Percentiles rank a stretch among this genome's conserved stretches.
phyloP scores from a whole-genome alignment of 2,113 vertebrate genomes.

The Pelecanoides urinatrix region DNA sequence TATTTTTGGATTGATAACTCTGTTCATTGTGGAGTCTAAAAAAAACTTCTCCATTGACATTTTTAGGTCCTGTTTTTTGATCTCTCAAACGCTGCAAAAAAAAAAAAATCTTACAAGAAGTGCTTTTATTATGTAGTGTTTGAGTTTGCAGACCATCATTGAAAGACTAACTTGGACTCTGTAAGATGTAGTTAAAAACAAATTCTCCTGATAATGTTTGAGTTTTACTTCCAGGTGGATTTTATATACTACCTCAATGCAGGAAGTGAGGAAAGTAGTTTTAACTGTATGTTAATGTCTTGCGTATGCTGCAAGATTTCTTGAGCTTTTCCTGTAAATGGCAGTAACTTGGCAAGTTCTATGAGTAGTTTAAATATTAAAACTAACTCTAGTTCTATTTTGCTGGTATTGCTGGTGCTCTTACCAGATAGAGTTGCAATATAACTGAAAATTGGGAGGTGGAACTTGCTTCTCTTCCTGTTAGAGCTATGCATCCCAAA shows the following conservation, averaged over 20 bases:
- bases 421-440: not conserved
- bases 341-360: not conserved
- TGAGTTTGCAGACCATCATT: not conserved
- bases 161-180: not conserved
- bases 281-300: not conserved
- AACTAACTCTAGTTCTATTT: not conserved
- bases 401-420: not conserved
- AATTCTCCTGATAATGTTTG: not conserved
- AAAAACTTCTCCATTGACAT: rapidly evolving
- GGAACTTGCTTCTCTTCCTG: not conserved
- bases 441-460: not conserved
- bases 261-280: not conserved
- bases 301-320: not conserved
- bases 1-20: not conserved
- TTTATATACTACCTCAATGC: not conserved
- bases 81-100: not conserved
- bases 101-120: not conserved
- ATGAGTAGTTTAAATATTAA: not conserved
- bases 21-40: not conserved
- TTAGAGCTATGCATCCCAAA: not conserved
- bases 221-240: not conserved
- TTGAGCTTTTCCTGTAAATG: not conserved
- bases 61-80: not conserved
- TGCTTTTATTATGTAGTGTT: not conserved
- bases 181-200: not conserved